Evolutionary conservation across 2,113 vertebrate species (phyloP), one percentile per base, ranked within the genome.

Genomic region (Poecilia latipinna): DNA sequence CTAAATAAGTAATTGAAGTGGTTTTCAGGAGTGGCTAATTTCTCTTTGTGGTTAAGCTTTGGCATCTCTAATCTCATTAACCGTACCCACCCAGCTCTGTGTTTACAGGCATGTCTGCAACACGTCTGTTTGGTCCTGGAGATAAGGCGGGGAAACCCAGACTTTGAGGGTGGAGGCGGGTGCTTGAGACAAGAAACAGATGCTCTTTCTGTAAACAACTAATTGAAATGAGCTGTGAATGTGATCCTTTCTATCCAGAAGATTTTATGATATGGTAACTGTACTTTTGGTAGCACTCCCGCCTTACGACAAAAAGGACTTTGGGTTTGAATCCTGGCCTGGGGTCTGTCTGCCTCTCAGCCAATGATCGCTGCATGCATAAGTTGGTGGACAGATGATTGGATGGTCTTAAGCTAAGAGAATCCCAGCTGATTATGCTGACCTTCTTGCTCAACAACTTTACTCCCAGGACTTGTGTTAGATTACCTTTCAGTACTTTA

Each of bases 111-210:
- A 1, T 22, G 66, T 68, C 72, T 64, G 72, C 29, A n/a, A 37
- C 19, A 28, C 22, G 66, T 82, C 67, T 77, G 54, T 22, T 61
- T n/a, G 51, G 63, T 1, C 31, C 42, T 77, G 37, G 57, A 84
- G 88, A 86, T 84, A 83, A 82, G 77, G 66, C 65, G 64, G 68
- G 80, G 68, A 77, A 76, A 17, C 12, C 42, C 75, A 29, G 81
- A 57, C 22, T 57, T 24, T 57, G 0, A 57, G 51, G 51, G 51
- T 57, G 51, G 51, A 71, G 72, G 7, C 37, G 33, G 77, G 60
- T 24, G 60, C 64, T 74, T 12, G 62, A 37, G 60, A 83, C 12
- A 35, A 70, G 65, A 17, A 74, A 79, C 78, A 67, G 73, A 68
- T 17, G n/a, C 39, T 29, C 19, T 48, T 64, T 70, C 64, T 10